Conservation (phyloP, 2,888 invertebrate species). For the Chymomyza procnemis region DNA sequence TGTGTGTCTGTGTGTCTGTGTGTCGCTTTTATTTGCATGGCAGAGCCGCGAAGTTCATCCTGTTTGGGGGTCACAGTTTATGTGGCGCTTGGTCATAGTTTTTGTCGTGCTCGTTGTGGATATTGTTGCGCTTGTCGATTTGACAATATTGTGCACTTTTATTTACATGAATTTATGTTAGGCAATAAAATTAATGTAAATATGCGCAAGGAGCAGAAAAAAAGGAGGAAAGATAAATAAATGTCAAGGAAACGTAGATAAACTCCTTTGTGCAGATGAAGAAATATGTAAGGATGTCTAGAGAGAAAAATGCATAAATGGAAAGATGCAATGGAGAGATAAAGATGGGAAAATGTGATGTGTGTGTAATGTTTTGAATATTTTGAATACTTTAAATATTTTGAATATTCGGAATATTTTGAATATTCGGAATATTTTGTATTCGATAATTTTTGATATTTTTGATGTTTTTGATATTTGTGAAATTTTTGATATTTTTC, state of each 20-base stretch:
- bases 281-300: background rate
- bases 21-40: constrained; percentile 10
- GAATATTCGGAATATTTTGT: no score
- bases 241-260: background rate
- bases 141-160: constrained; percentile 56
- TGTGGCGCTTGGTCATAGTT: constrained; percentile 1
- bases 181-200: constrained; percentile 62
- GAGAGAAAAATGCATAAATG: no score
- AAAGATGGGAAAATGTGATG: no score
- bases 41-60: constrained; percentile 4
- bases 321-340: no score
- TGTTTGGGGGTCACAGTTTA: background rate
- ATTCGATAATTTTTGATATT: no score
- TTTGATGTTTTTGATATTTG: no score
- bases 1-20: background rate
- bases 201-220: constrained; percentile 7
- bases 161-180: constrained; percentile 59
- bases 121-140: background rate
- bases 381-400: no score
- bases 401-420: no score
- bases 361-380: no score
- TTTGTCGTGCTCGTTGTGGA: background rate
- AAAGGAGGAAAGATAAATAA: background rate
- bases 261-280: background rate
- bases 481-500: no score